A percentile compares a stretch with the other conserved stretches of the same genome.
phyloP scores from a whole-genome alignment of 2,888 invertebrate species.

The Nomada flava region DNA sequence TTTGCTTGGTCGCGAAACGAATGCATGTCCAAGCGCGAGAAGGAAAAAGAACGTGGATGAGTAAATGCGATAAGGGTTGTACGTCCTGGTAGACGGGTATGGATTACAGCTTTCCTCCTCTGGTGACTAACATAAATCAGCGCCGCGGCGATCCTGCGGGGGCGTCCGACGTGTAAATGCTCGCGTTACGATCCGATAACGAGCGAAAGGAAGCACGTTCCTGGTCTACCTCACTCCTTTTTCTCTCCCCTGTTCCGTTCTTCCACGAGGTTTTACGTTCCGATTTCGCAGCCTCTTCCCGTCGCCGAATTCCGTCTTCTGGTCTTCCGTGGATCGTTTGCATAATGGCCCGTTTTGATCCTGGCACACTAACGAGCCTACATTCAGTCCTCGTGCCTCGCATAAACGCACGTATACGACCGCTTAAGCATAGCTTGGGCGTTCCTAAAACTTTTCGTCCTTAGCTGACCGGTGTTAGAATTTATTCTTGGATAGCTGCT shows the following conservation, averaged over 20 bases:
- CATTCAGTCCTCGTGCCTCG: slow-evolving; percentile 65
- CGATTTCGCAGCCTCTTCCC: slow-evolving; percentile 49
- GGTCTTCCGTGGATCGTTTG: slow-evolving; percentile 75
- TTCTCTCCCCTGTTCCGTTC: slow-evolving; percentile 22
- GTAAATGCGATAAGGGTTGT: slow-evolving; percentile 51
- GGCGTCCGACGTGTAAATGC: slow-evolving; percentile 82
- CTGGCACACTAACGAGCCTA: slow-evolving; percentile 73
- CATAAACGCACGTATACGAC: slow-evolving; percentile 30
- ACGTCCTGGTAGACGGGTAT: slow-evolving; percentile 66
- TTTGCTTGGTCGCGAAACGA: slow-evolving; percentile 18
- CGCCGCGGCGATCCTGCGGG: slow-evolving; percentile 75
- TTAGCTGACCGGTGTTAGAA: slow-evolving; percentile 40
- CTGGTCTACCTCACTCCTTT: slow-evolving; percentile 55
- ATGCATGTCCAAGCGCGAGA: slow-evolving; percentile 4
- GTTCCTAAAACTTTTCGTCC: slow-evolving; percentile 43
- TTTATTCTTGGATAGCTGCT: slow-evolving; percentile 30
- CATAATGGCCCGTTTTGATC: slow-evolving; percentile 76
- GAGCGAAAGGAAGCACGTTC: slow-evolving; percentile 73
- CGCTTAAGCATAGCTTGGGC: not conserved
- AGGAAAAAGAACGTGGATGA: slow-evolving; percentile 37
- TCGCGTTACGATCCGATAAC: slow-evolving; percentile 82
- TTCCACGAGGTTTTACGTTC: slow-evolving; percentile 38
- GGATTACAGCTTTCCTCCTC: slow-evolving; percentile 76
- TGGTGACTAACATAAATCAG: slow-evolving; percentile 78
- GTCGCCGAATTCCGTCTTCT: slow-evolving; percentile 71